Evolutionary conservation across 1,140 invertebrate species (phyloP).

Genomic region (Trachelipus rathkii): DNA sequence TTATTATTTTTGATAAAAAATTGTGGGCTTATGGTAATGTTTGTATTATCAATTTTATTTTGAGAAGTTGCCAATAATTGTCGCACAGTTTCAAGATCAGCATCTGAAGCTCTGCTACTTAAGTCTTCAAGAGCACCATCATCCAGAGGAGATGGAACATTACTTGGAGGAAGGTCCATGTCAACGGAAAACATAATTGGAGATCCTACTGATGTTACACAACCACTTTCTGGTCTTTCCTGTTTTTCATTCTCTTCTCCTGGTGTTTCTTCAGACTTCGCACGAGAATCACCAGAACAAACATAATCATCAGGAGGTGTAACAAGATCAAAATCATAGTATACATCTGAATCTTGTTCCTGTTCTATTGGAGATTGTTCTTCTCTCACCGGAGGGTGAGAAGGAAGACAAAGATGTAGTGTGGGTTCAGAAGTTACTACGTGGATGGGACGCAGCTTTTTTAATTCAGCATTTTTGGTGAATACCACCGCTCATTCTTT

Average conservation of each 20-base stretch:
- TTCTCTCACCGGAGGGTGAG: slow-evolving; percentile 25
- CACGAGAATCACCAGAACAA: slow-evolving; percentile 23
- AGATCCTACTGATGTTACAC: slow-evolving; percentile 43
- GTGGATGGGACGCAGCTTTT: slow-evolving; percentile 36
- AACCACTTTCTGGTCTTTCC: slow-evolving; percentile 45
- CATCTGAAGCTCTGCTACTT: slow-evolving; percentile 28
- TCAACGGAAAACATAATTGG: slow-evolving; percentile 41
- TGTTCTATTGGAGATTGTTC: slow-evolving; percentile 30
- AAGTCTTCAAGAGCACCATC: slow-evolving; percentile 22
- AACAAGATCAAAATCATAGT: slow-evolving; percentile 43
- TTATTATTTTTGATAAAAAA: not conserved
- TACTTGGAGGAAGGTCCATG: not conserved
- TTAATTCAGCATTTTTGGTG: not conserved
- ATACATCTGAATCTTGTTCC: slow-evolving; percentile 42
- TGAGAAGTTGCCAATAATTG: slow-evolving; percentile 33
- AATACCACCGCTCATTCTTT: no score
- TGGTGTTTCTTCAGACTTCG: slow-evolving; percentile 11
- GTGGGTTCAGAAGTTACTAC: slow-evolving; percentile 44
- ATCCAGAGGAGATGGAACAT: not conserved
- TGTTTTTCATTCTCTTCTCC: slow-evolving; percentile 30
- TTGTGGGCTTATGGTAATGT: not conserved
- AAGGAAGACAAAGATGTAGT: slow-evolving; percentile 32
- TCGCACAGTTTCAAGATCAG: slow-evolving; percentile 37
- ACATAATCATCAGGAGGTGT: slow-evolving; percentile 33
- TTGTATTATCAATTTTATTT: not conserved